Evolutionary conservation across 1,140 invertebrate genomes (phyloP), one percentile per base, ranked within the genome.

Genomic region (Atopsyche davidsoni): DNA sequence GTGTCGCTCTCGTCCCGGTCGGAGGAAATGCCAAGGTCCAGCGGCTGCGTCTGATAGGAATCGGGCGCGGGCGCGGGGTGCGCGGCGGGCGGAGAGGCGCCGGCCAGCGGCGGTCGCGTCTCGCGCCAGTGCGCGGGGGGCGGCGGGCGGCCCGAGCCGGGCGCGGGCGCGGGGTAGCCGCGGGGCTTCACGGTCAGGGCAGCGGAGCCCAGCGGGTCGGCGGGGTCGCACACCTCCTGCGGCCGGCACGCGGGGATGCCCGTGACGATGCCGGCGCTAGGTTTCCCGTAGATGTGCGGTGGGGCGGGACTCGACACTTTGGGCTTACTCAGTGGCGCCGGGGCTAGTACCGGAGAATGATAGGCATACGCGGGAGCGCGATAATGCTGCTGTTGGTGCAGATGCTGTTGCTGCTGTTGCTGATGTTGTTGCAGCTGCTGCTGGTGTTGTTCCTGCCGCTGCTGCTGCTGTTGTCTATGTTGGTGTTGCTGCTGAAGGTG

Each of bases 251-350:
- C 68, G 51, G 79, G 76, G 53, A 82, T 75, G 57, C 83, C 73
- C 56, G 77, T 64, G 65, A 79, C 73, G 59, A 81, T 75, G 39
- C 81, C 71, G 59, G 78, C 77, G 53, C 75, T 77, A 4, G 83
- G 82, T 64, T 85, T 86, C 3, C 83, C 80, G 62, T 86, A 87
- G 46, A 88, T 81, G 54, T 89, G 83, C 31, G 79, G 81, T n/a
- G 85, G 83, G 40, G 85, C 83, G 3, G 86, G 86, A 62, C 83
- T 86, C 55, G 79, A 85, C 9, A 87, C 85, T 72, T 86, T 87
- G 2, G 83, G 79, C 60, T 86, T 86, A 0, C 76, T 78, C 9
- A 73, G 71, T 21, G 69, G 75, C 3, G 75, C 76, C 19, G 42
- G 57, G 1, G 48, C 32, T 10, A 35, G 23, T 49, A 47, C 61